Conservation (phyloP, 1,140 invertebrate species). For the Ctenoplectra terminalis region DNA sequence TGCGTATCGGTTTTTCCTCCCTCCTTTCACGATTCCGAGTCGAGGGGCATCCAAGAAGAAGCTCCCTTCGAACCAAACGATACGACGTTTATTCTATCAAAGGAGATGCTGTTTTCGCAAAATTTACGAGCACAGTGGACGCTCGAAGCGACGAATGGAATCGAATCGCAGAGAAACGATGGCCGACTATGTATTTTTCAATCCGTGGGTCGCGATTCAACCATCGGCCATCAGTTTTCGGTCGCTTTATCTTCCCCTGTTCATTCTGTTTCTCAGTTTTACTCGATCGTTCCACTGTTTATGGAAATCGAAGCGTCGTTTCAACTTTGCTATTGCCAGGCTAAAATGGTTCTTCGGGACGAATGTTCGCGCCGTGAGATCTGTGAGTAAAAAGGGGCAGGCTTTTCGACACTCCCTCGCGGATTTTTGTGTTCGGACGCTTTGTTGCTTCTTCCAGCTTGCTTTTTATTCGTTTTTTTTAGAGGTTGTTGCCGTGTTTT, state of each 20-base stretch:
- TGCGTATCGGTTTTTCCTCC: conserved; percentile 2
- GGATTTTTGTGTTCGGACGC: too few relatives aligned
- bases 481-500: too few relatives aligned
- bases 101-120: conserved; percentile 48
- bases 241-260: neutral
- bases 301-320: conserved; percentile 24
- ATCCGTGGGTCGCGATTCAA: conserved; percentile 37
- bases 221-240: neutral
- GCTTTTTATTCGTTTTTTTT: too few relatives aligned
- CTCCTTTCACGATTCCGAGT: neutral
- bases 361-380: neutral
- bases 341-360: neutral
- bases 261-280: neutral
- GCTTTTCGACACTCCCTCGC: too few relatives aligned
- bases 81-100: conserved; percentile 58
- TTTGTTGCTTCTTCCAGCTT: too few relatives aligned
- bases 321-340: neutral
- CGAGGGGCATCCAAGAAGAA: conserved; percentile 8
- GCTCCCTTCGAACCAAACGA: conserved; percentile 51
- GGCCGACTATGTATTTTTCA: conserved; percentile 30
- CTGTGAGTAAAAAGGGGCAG: too few relatives aligned
- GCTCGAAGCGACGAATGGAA: conserved; percentile 58
- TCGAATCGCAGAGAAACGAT: conserved; percentile 34
- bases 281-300: neutral
- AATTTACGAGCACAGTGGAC: conserved; percentile 56